These are phyloP conservation scores for Pollenia labialis DNA, from an alignment of 2,888 invertebrate genomes.

Conservation along the genomic window DNA sequence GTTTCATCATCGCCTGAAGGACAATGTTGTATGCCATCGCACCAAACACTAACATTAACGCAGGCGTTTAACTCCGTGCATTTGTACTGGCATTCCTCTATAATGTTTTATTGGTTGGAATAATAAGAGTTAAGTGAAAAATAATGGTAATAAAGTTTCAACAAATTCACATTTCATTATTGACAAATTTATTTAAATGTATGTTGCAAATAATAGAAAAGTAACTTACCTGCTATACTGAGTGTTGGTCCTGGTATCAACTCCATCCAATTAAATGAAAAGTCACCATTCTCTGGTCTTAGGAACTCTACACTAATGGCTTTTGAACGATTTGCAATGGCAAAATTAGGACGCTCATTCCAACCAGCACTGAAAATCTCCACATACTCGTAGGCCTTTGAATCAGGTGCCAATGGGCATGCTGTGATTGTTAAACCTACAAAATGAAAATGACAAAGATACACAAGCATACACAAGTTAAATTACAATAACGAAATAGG, in stretches of 20 bases:
- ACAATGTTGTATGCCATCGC: constrained; percentile 91
- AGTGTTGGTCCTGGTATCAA: constrained; percentile 86
- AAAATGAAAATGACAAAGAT: constrained; percentile 25
- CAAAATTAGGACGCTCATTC: constrained; percentile 87
- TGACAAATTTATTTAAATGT: neutral
- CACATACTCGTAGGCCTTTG: constrained; percentile 87
- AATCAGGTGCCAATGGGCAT: constrained; percentile 86
- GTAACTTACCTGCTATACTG: constrained; percentile 82
- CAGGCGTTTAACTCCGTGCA: constrained; percentile 93
- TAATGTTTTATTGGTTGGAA: constrained; percentile 70
- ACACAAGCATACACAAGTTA: constrained; percentile 18
- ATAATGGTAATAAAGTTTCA: constrained; percentile 45
- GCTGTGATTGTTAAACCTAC: constrained; percentile 84
- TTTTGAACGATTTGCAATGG: constrained; percentile 86
- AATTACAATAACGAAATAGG: neutral
- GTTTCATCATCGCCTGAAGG: constrained; percentile 93
- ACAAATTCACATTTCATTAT: constrained; percentile 11
- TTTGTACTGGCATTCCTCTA: constrained; percentile 90
- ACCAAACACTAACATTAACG: constrained; percentile 91
- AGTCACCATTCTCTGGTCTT: constrained; percentile 90
- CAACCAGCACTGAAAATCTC: constrained; percentile 95
- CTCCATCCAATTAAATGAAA: constrained; percentile 93
- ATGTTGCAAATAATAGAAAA: neutral
- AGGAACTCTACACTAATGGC: constrained; percentile 92
- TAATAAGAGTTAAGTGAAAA: neutral